phyloP scores from a whole-genome alignment of 2,113 vertebrate species.

The Archocentrus centrarchus region DNA sequence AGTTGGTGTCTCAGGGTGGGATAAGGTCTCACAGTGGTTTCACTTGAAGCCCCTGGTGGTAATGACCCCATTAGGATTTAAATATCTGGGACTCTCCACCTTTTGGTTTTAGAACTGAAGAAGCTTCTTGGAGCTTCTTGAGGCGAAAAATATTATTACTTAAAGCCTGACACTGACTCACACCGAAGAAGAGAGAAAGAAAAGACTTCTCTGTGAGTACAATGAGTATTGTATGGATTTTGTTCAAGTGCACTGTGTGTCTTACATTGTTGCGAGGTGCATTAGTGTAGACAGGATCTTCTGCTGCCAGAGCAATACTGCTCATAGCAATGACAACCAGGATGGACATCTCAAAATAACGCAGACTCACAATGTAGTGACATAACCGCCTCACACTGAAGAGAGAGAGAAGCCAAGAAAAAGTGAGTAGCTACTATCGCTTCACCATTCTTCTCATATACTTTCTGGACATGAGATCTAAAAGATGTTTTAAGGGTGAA shows the following conservation, averaged over 20 bases:
- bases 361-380: constrained; percentile 94
- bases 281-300: constrained; percentile 92
- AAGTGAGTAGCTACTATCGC: background rate
- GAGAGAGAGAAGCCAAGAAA: background rate
- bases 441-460: background rate
- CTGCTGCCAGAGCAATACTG: constrained; percentile 95
- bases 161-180: no score
- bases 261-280: constrained; percentile 92
- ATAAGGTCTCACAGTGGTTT: no score
- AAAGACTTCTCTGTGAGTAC: background rate
- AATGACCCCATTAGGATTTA: no score
- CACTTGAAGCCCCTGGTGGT: no score
- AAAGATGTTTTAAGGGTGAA: background rate
- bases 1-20: no score
- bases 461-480: background rate
- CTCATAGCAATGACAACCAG: constrained; percentile 95
- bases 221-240: background rate
- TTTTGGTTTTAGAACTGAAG: no score
- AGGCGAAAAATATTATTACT: no score
- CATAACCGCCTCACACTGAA: constrained; percentile 90
- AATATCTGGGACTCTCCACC: no score
- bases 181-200: background rate
- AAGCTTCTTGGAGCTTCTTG: no score
- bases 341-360: constrained; percentile 98
- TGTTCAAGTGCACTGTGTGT: background rate